phyloP scores from a whole-genome alignment of 2,888 invertebrate species.

The Orthonychiurus folsomi region DNA sequence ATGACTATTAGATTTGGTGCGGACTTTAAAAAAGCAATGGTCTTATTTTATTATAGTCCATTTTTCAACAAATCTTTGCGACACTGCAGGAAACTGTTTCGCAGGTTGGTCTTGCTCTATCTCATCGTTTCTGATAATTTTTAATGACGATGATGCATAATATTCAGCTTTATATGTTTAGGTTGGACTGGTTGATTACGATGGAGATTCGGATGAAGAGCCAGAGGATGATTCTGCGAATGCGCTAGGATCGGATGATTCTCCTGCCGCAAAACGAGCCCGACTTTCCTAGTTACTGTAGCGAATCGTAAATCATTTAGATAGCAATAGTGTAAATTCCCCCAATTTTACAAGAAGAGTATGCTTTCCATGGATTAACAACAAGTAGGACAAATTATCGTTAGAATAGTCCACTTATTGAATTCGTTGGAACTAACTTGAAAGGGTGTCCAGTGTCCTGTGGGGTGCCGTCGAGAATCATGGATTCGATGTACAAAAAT shows the following conservation, averaged over 20 bases:
- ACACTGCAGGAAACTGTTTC: conserved; percentile 40
- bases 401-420: background rate
- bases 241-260: conserved; percentile 42
- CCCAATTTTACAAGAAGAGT: background rate
- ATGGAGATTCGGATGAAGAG: conserved; percentile 86
- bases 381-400: background rate
- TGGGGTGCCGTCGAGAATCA: too few relatives aligned
- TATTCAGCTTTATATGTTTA: conserved; percentile 44
- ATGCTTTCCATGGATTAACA: background rate
- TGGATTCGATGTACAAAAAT: too few relatives aligned
- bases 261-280: conserved; percentile 62
- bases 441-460: too few relatives aligned
- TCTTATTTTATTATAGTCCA: conserved; percentile 29
- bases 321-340: background rate
- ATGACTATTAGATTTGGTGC: background rate
- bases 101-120: conserved; percentile 41
- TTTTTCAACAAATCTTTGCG: conserved; percentile 41
- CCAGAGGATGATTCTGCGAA: conserved; percentile 28
- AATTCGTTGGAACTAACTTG: too few relatives aligned
- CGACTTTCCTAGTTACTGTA: conserved; percentile 71
- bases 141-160: too few relatives aligned
- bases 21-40: background rate
- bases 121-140: conserved; percentile 12
- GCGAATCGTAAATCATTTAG: background rate
- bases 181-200: conserved; percentile 88